phyloP scores from a whole-genome alignment of 2,113 vertebrate species.

The Hippocampus abdominalis region DNA sequence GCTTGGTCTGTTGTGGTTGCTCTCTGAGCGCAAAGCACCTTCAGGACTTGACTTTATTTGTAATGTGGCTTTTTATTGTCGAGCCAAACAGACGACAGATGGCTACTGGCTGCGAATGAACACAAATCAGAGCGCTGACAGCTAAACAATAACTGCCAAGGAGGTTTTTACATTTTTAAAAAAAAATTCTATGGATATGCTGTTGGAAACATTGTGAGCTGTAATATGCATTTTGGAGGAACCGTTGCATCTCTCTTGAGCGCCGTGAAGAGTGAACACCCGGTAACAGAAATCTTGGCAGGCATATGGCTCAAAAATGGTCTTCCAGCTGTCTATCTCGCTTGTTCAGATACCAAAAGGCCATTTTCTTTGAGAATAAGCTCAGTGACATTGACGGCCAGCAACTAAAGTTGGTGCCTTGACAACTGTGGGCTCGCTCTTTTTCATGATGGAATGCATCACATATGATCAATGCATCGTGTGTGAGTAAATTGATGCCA shows the following conservation, averaged over 20 bases:
- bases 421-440: not conserved
- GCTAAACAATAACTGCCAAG: conserved; percentile 18
- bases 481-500: conserved; percentile 21
- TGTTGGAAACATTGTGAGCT: not conserved
- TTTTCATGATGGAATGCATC: too few relatives aligned
- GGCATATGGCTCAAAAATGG: not conserved
- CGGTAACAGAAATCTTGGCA: not conserved
- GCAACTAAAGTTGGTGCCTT: conserved; percentile 1
- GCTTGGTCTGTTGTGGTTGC: not conserved
- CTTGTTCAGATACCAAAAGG: too few relatives aligned
- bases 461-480: conserved; percentile 3
- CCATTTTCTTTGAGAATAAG: too few relatives aligned
- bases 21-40: not conserved
- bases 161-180: too few relatives aligned
- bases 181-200: not conserved
- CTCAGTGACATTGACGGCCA: not conserved
- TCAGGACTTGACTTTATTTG: not conserved
- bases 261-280: not conserved
- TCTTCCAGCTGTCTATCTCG: too few relatives aligned
- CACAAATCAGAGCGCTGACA: not conserved
- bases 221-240: not conserved
- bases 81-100: conserved; percentile 1
- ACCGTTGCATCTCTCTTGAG: not conserved
- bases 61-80: not conserved
- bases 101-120: not conserved